Base-by-base conservation (phyloP, 2,797 vertebrate species). In the Hydrophis major region DNA sequence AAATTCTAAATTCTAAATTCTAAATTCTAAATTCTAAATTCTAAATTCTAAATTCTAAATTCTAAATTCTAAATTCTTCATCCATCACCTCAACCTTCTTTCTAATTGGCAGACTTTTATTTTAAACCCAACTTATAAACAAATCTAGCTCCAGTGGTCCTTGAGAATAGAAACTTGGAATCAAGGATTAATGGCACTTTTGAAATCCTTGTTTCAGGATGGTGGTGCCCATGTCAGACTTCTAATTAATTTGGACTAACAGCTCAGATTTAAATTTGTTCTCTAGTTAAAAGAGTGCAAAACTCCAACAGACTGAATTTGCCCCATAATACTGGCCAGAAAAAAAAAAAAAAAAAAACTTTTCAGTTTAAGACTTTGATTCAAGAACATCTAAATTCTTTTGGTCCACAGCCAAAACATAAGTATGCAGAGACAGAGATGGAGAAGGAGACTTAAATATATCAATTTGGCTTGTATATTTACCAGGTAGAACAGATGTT, bases 41-140 rank as follows among this genome's bases (percentile, higher is more conserved):
- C 47, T 50, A 1, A 50, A 50, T 7, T 50, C 47, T 50, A 1
- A 50, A 50, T 50, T 50, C 47, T 50, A 6, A 50, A 50, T 50
- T 50, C 47, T 50, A 7, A 50, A 50, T 8, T 50, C 50, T 50
- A 8, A 50, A 50, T 50, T 50, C 50, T 6, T 50, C n/a, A 32
- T 7, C 69, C 69, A 8, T 78, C 32, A 78, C 6, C 14, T 74
- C 20, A 74, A 37, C 93, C 86, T 89, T 91, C 59, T 89, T 22
- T 22, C 74, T 47, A 91, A 93, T 55, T 83, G 92, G 92, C 56
- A 91, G 20, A 32, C 28, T 66, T 93, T 42, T 7, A 50, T 61
- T 42, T 28, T 25, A 59, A 57, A 32, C 4, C 32, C 37, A 59
- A 53, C 0, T 27, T 13, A 78, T 12, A 78, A 37, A 57, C 8